phyloP scores from a whole-genome alignment of 2,113 vertebrate genomes.

The Chionomys nivalis region DNA sequence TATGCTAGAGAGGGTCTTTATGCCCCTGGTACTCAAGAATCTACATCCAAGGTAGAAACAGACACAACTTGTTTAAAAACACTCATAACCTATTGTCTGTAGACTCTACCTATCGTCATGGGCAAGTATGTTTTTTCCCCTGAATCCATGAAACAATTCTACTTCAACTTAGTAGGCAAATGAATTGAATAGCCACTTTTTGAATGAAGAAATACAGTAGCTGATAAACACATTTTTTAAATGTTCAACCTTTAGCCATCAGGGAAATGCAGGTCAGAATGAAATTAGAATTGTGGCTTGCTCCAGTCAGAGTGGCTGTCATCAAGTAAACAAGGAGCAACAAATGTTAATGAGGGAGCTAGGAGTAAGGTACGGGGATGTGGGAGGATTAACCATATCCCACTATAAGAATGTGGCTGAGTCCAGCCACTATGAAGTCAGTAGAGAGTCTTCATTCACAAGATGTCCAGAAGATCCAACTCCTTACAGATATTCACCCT shows the following conservation, averaged over 20 bases:
- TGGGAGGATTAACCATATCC: no score
- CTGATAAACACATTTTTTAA: not conserved
- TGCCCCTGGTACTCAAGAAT: not conserved
- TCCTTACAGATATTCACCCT: not conserved
- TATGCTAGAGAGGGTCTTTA: not conserved
- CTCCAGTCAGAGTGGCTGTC: not conserved
- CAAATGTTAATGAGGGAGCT: not conserved
- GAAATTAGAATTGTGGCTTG: not conserved
- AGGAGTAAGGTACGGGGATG: not conserved
- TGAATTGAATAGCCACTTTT: not conserved
- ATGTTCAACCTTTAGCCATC: not conserved
- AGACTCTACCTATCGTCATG: not conserved
- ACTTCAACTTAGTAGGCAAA: not conserved
- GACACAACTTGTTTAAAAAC: not conserved
- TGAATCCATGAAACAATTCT: not conserved
- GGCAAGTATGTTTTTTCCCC: not conserved
- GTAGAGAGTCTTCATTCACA: not conserved
- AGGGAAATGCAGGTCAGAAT: not conserved
- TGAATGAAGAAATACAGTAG: not conserved
- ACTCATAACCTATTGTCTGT: not conserved
- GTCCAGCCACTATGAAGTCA: not conserved
- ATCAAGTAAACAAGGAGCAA: not conserved
- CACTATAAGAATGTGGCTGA: no score
- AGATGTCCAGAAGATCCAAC: not conserved
- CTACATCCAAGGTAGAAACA: not conserved